A percentile compares a stretch with the other conserved stretches of the same genome.
Evolutionary conservation across 2,797 vertebrate genomes (phyloP).

Genomic region (Anableps anableps): DNA sequence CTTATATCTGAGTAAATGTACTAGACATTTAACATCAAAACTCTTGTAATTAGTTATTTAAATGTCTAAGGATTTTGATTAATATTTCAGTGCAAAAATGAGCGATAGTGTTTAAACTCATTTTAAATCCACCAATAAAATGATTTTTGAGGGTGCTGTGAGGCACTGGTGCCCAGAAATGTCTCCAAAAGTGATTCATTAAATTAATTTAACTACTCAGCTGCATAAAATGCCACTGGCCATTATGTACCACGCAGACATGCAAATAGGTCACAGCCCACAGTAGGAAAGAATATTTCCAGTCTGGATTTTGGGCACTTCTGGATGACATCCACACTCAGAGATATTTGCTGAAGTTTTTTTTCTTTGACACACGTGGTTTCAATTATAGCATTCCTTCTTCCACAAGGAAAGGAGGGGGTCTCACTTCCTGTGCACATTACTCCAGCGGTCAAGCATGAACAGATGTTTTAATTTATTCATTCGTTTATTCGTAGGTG

Average conservation of each 20-base stretch:
- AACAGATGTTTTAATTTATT: constrained; percentile 73
- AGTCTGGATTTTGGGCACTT: constrained; percentile 23
- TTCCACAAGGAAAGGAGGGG: constrained; percentile 63
- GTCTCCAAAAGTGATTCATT: constrained; percentile 10
- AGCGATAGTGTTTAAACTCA: neutral
- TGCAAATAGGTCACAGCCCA: neutral
- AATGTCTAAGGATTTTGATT: neutral
- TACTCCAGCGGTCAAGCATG: constrained; percentile 72
- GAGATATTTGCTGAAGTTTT: constrained; percentile 41
- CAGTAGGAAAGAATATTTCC: constrained; percentile 12
- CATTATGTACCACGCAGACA: neutral
- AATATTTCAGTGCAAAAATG: neutral
- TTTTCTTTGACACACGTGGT: constrained; percentile 77
- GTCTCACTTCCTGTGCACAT: constrained; percentile 73
- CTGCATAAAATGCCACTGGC: constrained; percentile 1
- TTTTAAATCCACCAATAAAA: neutral
- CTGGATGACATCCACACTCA: constrained; percentile 26
- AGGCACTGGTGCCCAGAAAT: neutral
- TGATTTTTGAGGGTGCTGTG: neutral
- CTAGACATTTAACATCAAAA: neutral
- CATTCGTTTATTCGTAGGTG: constrained; percentile 66
- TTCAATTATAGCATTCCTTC: constrained; percentile 82
- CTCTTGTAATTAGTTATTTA: neutral
- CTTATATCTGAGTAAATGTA: too few relatives aligned
- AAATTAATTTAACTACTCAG: constrained; percentile 10